Evolutionary conservation across 2,797 vertebrate species (phyloP).

Genomic region (Microctenopoma lineatum): DNA sequence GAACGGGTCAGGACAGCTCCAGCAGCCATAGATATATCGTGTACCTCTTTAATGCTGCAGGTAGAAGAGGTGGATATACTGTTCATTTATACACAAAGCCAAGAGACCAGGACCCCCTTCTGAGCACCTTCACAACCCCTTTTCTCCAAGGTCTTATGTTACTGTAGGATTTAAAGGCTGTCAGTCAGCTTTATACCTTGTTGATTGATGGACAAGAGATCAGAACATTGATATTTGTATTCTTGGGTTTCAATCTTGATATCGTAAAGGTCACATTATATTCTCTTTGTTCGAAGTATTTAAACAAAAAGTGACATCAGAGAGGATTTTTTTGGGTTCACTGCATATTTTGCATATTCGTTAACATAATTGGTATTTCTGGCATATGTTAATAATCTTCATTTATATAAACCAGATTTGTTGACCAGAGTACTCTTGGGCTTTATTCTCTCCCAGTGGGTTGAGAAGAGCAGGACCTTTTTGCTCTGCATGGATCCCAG

Average conservation of each 20-base stretch:
- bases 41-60: conserved; percentile 61
- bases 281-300: not conserved
- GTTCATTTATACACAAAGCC: conserved; percentile 61
- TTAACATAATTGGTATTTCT: not conserved
- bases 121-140: conserved; percentile 45
- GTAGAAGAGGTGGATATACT: conserved; percentile 30
- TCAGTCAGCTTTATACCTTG: conserved; percentile 40
- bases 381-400: no score
- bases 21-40: conserved; percentile 66
- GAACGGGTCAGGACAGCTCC: conserved; percentile 46
- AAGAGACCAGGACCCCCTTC: conserved; percentile 57
- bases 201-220: conserved; percentile 54
- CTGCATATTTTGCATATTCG: not conserved
- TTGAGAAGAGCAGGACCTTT: conserved; percentile 12
- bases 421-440: not conserved
- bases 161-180: conserved; percentile 55
- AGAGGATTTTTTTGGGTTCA: not conserved
- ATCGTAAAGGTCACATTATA: not conserved
- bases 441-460: conserved; percentile 4
- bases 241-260: conserved; percentile 23
- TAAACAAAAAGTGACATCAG: no score
- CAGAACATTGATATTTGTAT: conserved; percentile 1
- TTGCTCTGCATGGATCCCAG: conserved; percentile 10
- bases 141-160: conserved; percentile 60
- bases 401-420: no score